Conservation (phyloP, 2,797 vertebrate species). For the Sebastes baramenuke region DNA sequence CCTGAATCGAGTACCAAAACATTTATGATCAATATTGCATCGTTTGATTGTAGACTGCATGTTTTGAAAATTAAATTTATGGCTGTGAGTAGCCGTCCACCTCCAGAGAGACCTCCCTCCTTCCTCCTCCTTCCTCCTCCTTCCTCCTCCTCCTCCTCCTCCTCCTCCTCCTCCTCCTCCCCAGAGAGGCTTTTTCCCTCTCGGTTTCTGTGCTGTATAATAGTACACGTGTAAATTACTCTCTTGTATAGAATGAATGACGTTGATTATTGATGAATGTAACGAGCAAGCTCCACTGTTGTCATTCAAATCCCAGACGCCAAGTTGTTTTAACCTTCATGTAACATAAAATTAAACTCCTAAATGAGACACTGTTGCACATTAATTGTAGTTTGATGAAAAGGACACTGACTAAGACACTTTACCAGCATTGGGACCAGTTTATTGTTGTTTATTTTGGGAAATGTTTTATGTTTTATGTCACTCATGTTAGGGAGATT, state of each 20-base stretch:
- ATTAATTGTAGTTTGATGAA: constrained; percentile 54
- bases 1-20: constrained; percentile 58
- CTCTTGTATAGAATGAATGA: constrained; percentile 77
- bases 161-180: not conserved
- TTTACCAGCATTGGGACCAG: constrained; percentile 61
- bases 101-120: not conserved
- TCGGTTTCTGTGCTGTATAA: constrained; percentile 67
- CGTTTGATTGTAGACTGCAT: constrained; percentile 76
- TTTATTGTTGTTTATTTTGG: not conserved
- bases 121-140: not conserved
- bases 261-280: constrained; percentile 73
- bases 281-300: constrained; percentile 53
- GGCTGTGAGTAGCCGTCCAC: constrained; percentile 49
- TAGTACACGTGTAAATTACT: constrained; percentile 72
- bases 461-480: constrained; percentile 29
- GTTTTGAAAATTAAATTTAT: constrained; percentile 52
- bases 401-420: constrained; percentile 69
- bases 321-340: constrained; percentile 7
- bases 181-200: constrained; percentile 53
- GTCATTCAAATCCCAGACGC: constrained; percentile 18
- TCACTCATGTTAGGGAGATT: constrained; percentile 25
- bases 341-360: constrained; percentile 13
- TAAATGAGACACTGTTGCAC: constrained; percentile 53
- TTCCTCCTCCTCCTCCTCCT: not conserved
- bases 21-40: constrained; percentile 56